Conservation (phyloP, 2,888 invertebrate genomes). For the Cerastis leucographa region DNA sequence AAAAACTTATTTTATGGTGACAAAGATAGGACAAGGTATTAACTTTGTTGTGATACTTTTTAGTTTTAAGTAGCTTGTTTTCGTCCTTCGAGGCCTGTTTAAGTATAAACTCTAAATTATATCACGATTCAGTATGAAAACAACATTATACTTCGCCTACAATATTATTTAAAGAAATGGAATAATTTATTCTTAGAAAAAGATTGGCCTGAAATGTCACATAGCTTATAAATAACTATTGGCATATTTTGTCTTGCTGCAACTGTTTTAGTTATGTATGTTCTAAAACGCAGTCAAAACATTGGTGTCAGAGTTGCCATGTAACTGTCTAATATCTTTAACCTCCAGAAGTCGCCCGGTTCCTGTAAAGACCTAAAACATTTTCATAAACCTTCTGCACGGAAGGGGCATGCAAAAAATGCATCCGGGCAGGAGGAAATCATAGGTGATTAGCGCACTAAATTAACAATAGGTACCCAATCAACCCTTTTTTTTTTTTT, state of each 20-base stretch:
- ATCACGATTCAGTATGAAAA: neutral
- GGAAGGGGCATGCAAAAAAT: too few species aligned
- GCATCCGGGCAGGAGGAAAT: too few species aligned
- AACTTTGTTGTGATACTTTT: neutral
- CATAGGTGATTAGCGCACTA: neutral
- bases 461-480: neutral
- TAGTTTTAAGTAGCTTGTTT: conserved; percentile 34
- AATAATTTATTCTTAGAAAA: neutral
- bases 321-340: neutral
- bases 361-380: too few species aligned
- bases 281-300: neutral
- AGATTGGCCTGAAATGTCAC: neutral
- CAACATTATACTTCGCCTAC: neutral
- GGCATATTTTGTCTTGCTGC: neutral
- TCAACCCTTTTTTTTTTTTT: too few species aligned
- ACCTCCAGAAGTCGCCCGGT: neutral
- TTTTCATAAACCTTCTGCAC: neutral
- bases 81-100: neutral
- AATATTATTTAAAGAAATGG: neutral
- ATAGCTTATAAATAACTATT: neutral
- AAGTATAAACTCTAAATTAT: neutral
- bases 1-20: conserved; percentile 27
- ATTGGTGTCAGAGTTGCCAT: neutral
- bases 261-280: neutral
- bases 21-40: neutral